Conservation (phyloP, 2,797 vertebrate species). For the Morelia viridis region DNA sequence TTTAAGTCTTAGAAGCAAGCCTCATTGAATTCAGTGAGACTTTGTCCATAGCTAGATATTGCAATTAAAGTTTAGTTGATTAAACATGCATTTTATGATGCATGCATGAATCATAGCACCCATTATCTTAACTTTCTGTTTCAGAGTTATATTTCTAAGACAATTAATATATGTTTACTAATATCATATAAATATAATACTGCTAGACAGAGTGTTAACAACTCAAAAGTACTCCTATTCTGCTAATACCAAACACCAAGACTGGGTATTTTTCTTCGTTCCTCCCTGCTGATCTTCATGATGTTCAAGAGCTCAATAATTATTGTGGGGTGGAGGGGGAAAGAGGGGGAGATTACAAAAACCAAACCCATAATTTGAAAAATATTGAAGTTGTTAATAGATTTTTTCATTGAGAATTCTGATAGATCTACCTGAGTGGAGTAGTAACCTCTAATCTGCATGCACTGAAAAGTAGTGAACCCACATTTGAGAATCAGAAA, state of each 20-base stretch:
- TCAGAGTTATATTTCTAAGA: not conserved
- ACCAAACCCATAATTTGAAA: not conserved
- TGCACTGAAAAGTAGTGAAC: not conserved
- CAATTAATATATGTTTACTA: not conserved
- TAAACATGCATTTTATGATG: not conserved
- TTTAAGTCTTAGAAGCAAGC: not conserved
- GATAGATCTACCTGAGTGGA: not conserved
- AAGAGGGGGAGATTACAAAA: not conserved
- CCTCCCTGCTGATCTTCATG: not conserved
- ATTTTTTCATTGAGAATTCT: not conserved
- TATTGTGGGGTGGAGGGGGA: not conserved
- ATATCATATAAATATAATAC: not conserved
- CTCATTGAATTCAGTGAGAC: not conserved
- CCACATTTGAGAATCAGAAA: not conserved
- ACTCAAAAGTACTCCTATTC: not conserved
- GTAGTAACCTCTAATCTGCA: not conserved
- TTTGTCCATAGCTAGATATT: not conserved
- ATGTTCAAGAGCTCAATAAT: not conserved
- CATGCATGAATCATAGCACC: not conserved
- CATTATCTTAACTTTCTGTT: not conserved
- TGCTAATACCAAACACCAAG: not conserved
- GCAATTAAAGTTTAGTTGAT: not conserved
- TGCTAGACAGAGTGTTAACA: not conserved
- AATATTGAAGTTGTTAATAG: not conserved
- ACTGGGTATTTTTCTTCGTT: not conserved